phyloP scores from a whole-genome alignment of 1,140 invertebrate species.

The Atta colombica region DNA sequence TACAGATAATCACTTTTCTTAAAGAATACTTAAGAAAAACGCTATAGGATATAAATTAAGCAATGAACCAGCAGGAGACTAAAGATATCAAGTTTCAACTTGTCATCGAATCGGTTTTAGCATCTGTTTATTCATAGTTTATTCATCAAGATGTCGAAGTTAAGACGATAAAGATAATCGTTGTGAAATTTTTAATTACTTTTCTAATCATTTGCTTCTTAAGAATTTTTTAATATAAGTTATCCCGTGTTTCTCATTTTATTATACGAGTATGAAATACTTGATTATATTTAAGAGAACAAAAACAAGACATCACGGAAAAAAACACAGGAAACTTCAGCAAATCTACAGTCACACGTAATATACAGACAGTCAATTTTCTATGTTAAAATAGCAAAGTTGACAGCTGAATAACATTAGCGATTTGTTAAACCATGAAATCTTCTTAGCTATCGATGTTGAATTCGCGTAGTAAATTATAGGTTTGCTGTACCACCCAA shows the following conservation, averaged over 20 bases:
- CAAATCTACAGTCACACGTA: no score
- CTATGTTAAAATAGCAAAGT: no score
- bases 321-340: no score
- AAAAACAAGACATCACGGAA: not conserved
- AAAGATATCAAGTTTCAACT: constrained; percentile 70
- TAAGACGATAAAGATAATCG: constrained; percentile 53
- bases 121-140: constrained; percentile 60
- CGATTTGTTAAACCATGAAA: no score
- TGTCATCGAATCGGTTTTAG: constrained; percentile 72
- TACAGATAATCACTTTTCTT: not conserved
- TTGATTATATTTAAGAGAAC: not conserved
- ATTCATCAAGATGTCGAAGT: constrained; percentile 68
- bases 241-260: not conserved
- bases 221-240: constrained; percentile 19
- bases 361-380: no score
- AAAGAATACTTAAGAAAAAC: constrained; percentile 13
- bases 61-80: constrained; percentile 70
- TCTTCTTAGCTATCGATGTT: no score
- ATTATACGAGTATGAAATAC: constrained; percentile 3
- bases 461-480: no score
- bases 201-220: not conserved
- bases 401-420: no score
- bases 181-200: not conserved
- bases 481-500: no score
- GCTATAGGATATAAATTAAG: constrained; percentile 72